Evolutionary conservation across 1,140 invertebrate genomes (phyloP).

Genomic region (Reticulitermes speratus): DNA sequence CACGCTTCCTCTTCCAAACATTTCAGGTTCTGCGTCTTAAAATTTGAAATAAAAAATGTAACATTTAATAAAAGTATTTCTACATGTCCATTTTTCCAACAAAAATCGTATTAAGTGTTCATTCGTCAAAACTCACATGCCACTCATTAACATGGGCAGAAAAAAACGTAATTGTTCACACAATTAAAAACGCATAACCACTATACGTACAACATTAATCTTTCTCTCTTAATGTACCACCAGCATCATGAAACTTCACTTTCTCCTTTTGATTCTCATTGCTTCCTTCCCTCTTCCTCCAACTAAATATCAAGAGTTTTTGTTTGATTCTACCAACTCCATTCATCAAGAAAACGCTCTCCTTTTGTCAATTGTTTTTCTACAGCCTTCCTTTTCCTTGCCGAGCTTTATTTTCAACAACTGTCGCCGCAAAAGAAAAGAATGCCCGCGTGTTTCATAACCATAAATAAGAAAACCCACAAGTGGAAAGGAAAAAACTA

Average conservation of each 20-base stretch:
- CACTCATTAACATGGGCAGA: too few relatives aligned
- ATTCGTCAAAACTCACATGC: too few relatives aligned
- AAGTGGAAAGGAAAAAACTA: background rate
- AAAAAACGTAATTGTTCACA: background rate
- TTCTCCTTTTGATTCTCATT: background rate
- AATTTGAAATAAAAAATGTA: too few relatives aligned
- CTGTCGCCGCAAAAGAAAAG: background rate
- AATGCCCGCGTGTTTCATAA: background rate
- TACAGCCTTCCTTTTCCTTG: background rate
- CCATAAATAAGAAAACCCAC: background rate
- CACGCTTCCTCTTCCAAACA: too few relatives aligned
- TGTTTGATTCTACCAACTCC: background rate
- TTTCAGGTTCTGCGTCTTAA: too few relatives aligned
- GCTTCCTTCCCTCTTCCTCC: background rate
- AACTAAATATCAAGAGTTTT: background rate
- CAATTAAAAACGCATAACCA: background rate
- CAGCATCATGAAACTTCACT: background rate
- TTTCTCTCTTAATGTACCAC: background rate
- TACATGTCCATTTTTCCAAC: too few relatives aligned
- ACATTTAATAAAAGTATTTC: too few relatives aligned
- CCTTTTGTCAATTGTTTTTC: background rate
- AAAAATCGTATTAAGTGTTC: too few relatives aligned
- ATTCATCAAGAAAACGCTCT: conserved; percentile 12
- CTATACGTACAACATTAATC: background rate
- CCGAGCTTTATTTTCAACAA: background rate